A percentile compares a stretch with the other conserved stretches of the same genome.
Evolutionary conservation across 2,888 invertebrate species (phyloP).

Genomic region (Mythimna ferrago): DNA sequence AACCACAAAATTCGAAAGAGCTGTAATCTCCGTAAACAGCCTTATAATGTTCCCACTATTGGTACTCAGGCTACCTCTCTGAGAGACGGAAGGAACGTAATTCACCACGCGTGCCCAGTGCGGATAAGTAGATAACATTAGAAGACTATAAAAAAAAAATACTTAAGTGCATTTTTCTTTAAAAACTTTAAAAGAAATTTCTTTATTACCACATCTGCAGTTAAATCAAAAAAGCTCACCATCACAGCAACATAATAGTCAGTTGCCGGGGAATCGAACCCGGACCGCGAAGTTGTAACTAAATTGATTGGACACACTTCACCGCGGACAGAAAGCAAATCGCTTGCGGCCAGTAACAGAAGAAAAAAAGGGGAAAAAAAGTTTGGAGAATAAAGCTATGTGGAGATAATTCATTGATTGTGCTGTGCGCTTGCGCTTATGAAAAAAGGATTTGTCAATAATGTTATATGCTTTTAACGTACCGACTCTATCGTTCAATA

Average conservation of each 20-base stretch:
- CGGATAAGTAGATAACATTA: neutral
- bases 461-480: constrained; percentile 40
- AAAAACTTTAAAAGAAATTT: constrained; percentile 25
- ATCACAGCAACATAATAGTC: constrained; percentile 54
- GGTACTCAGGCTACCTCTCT: too few species aligned
- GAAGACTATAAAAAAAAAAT: neutral
- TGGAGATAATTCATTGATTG: constrained; percentile 53
- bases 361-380: constrained; percentile 29
- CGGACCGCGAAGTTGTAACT: constrained; percentile 65
- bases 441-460: constrained; percentile 41
- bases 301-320: constrained; percentile 66
- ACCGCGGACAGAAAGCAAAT: constrained; percentile 65
- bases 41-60: too few species aligned
- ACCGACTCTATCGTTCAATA: neutral
- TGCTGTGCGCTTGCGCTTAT: constrained; percentile 34
- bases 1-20: neutral
- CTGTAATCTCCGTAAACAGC: neutral
- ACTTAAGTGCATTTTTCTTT: neutral
- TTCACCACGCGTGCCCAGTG: too few species aligned
- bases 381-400: constrained; percentile 47
- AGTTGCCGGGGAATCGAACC: constrained; percentile 55
- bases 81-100: too few species aligned
- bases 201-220: constrained; percentile 49
- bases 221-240: constrained; percentile 36
- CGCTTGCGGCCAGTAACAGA: constrained; percentile 52